phyloP scores from a whole-genome alignment of 1,140 invertebrate genomes.

The Rhagoletis pomonella region DNA sequence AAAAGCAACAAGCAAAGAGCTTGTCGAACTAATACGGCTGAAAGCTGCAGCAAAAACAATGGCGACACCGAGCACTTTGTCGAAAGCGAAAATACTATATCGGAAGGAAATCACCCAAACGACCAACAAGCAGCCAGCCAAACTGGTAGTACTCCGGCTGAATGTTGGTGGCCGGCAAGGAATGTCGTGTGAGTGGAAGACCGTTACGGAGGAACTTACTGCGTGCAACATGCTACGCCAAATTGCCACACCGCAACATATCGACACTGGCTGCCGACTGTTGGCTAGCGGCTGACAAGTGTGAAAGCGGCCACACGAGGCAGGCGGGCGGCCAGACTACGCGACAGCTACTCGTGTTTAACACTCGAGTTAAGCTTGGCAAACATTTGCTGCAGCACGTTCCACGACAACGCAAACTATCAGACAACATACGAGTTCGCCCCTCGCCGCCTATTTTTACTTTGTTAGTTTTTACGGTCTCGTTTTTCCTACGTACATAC shows the following conservation, averaged over 20 bases:
- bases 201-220: slow-evolving; percentile 44
- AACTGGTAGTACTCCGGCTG: neutral
- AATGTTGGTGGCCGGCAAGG: slow-evolving; percentile 1
- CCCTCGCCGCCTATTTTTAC: neutral
- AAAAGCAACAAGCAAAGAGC: slow-evolving; percentile 33
- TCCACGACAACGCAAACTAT: slow-evolving; percentile 51
- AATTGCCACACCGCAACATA: slow-evolving; percentile 45
- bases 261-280: neutral
- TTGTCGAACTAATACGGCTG: slow-evolving; percentile 50
- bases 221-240: slow-evolving; percentile 43
- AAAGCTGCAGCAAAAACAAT: slow-evolving; percentile 46
- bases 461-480: slow-evolving; percentile 15
- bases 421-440: slow-evolving; percentile 37
- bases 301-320: neutral
- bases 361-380: slow-evolving; percentile 57
- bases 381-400: slow-evolving; percentile 57
- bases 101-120: slow-evolving; percentile 25
- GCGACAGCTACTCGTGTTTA: slow-evolving; percentile 50
- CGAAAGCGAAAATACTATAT: slow-evolving; percentile 43
- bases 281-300: neutral
- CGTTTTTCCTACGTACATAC: neutral
- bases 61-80: slow-evolving; percentile 38
- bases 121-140: neutral
- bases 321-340: slow-evolving; percentile 4
- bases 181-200: slow-evolving; percentile 23